phyloP scores from a whole-genome alignment of 2,888 invertebrate genomes.

The Dynastes maya region DNA sequence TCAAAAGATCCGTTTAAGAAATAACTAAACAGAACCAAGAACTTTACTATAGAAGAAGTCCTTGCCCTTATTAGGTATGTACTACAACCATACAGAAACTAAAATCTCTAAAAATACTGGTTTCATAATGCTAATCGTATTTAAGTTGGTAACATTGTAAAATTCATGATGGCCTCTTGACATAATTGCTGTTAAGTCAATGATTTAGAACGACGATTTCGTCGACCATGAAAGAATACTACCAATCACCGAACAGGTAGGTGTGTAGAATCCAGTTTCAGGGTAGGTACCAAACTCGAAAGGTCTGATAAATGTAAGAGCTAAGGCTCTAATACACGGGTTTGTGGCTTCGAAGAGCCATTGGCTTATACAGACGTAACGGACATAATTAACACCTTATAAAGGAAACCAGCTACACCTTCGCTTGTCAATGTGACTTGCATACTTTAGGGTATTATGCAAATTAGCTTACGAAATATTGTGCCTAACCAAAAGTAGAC shows the following conservation, averaged over 20 bases:
- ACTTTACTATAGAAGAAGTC: no score
- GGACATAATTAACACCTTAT: conserved; percentile 38
- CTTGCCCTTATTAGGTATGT: no score
- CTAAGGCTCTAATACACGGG: conserved; percentile 32
- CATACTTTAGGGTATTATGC: conserved; percentile 25
- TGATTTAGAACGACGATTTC: conserved; percentile 60
- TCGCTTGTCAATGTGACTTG: conserved; percentile 18
- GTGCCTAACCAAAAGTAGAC: no score
- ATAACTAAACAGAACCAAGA: no score
- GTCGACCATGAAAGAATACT: conserved; percentile 60
- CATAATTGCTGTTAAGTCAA: conserved; percentile 55
- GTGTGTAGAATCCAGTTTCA: conserved; percentile 54
- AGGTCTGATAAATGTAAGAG: conserved; percentile 43
- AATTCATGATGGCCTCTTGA: conserved; percentile 61
- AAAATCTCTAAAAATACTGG: conserved; percentile 18
- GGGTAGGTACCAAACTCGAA: conserved; percentile 44
- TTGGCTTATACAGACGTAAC: conserved; percentile 29
- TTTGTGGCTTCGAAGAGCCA: conserved; percentile 16
- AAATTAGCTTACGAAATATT: not conserved
- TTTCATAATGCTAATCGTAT: conserved; percentile 28
- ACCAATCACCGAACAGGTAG: conserved; percentile 61
- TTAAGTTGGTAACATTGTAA: conserved; percentile 49
- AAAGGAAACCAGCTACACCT: conserved; percentile 35
- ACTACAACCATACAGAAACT: not conserved
- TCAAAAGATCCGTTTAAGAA: no score